phyloP scores from a whole-genome alignment of 1,140 invertebrate genomes.

The Planococcus citri region DNA sequence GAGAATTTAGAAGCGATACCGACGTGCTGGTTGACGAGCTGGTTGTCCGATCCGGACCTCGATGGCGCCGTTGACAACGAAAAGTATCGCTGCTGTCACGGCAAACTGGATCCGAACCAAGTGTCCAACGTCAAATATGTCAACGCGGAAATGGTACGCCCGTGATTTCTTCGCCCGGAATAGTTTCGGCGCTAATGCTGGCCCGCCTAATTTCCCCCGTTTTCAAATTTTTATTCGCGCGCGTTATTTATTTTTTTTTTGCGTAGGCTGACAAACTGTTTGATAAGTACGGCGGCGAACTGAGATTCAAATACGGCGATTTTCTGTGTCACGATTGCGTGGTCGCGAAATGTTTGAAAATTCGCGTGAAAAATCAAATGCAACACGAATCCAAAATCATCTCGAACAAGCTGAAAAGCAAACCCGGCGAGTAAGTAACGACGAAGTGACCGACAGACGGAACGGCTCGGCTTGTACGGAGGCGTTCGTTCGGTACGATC shows the following conservation, averaged over 20 bases:
- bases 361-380: slow-evolving; percentile 27
- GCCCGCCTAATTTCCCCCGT: background rate
- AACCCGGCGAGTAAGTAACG: slow-evolving; percentile 27
- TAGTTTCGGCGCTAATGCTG: background rate
- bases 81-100: slow-evolving; percentile 26
- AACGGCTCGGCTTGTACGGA: too few relatives aligned
- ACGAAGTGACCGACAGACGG: too few relatives aligned
- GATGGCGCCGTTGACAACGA: slow-evolving; percentile 26
- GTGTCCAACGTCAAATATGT: slow-evolving; percentile 27
- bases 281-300: slow-evolving; percentile 27
- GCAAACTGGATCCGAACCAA: slow-evolving; percentile 26
- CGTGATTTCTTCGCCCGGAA: background rate
- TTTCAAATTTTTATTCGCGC: background rate
- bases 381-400: slow-evolving; percentile 28
- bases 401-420: slow-evolving; percentile 25
- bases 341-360: slow-evolving; percentile 24
- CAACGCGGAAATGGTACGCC: slow-evolving; percentile 25
- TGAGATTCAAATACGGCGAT: slow-evolving; percentile 25
- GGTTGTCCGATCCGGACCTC: slow-evolving; percentile 24
- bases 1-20: background rate
- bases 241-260: background rate
- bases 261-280: slow-evolving; percentile 28
- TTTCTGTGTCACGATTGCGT: slow-evolving; percentile 29
- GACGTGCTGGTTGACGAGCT: slow-evolving; percentile 24
- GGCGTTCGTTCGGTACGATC: too few relatives aligned